Evolutionary conservation across 2,797 vertebrate species (phyloP), one percentile per base, ranked within the genome.

Genomic region (Gadopsis marmoratus): DNA sequence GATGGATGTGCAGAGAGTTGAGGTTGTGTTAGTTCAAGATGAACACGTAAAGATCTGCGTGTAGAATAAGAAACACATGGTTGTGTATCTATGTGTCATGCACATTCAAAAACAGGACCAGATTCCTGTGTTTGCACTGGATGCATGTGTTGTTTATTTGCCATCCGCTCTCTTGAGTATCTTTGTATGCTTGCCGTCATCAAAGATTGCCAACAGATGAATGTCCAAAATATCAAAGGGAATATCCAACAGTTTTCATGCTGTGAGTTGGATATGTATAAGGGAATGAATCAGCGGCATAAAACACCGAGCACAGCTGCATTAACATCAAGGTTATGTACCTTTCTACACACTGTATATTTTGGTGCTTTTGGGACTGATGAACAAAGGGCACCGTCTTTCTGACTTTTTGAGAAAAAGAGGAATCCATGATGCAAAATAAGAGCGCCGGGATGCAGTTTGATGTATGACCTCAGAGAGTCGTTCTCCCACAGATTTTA

Each of bases 381-480:
- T 71, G 71, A 75, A 82, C 69, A 84, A 81, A 79, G 76, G 37
- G 26, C 12, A 0, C 51, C 71, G 62, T 47, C 71, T 86, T 29
- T 16, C 31, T 61, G 78, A 75, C 71, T 81, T 55, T 65, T 58
- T 7, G 4, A 71, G 26, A 26, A 73, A 63, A 81, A 70, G 60
- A 64, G 43, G 17, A 68, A 87, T 81, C 58, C 65, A 82, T 78
- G 77, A 86, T 81, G 80, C 54, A 87, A 72, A 64, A 71, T 31
- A 33, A 65, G 61, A 78, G 37, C 14, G 75, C 17, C 26, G 0
- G 51, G 56, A 79, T 86, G 74, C 74, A 31, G 66, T 88, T 86
- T 90, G 81, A 90, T 82, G 72, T 55, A 2, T 66, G 66, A 81
- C 72, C 72, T 64, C 19, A 21, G 31, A 74, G 71, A 73, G 47